Evolutionary conservation across 2,888 invertebrate species (phyloP).

Genomic region (Dromius quadrimaculatus): DNA sequence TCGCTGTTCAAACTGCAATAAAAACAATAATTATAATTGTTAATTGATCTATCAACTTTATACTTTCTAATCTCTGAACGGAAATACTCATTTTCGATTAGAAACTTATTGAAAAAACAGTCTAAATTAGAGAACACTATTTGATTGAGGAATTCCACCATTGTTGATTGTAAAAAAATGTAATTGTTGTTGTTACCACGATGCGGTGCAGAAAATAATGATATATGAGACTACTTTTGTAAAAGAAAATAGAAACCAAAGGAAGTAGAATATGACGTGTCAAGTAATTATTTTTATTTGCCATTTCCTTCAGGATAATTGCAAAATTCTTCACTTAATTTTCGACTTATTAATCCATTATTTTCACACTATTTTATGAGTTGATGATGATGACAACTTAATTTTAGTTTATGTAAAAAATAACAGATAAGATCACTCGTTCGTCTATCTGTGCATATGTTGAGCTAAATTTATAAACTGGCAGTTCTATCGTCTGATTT

Average conservation of each 20-base stretch:
- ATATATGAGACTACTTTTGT: background rate
- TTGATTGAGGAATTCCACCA: slow-evolving; percentile 35
- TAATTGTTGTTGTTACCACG: slow-evolving; percentile 8
- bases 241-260: slow-evolving; percentile 33
- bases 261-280: slow-evolving; percentile 21
- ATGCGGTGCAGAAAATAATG: slow-evolving; percentile 15
- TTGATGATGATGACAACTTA: too few species aligned
- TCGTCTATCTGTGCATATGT: too few species aligned
- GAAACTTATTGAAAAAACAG: slow-evolving; percentile 44
- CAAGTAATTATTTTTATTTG: slow-evolving; percentile 6
- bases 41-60: slow-evolving; percentile 6
- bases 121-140: slow-evolving; percentile 39
- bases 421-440: too few species aligned
- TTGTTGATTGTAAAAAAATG: slow-evolving; percentile 7
- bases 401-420: too few species aligned
- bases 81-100: slow-evolving; percentile 24
- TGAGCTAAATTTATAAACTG: too few species aligned
- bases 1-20: slow-evolving; percentile 87
- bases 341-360: too few species aligned
- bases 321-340: too few species aligned
- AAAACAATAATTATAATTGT: background rate
- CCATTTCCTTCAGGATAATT: slow-evolving; percentile 11
- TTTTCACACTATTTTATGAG: too few species aligned
- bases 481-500: too few species aligned
- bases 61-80: slow-evolving; percentile 14